Evolutionary conservation across 2,888 invertebrate species (phyloP).

Genomic region (Theodoxus fluviatilis): DNA sequence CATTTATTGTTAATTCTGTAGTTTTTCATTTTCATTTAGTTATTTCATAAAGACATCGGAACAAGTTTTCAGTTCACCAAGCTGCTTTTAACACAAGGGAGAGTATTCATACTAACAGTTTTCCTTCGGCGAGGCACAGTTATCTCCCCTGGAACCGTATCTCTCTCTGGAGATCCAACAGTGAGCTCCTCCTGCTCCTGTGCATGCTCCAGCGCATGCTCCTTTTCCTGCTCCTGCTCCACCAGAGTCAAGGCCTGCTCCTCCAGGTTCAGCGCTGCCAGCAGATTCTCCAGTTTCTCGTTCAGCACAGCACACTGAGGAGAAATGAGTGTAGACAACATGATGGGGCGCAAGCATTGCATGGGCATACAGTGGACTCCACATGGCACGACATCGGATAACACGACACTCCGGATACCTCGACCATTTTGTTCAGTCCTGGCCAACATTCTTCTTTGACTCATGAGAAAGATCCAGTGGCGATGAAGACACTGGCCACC

Average conservation of each 20-base stretch:
- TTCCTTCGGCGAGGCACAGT: conserved; percentile 36
- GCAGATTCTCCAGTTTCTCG: conserved; percentile 78
- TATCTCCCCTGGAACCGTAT: conserved; percentile 42
- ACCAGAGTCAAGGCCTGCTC: conserved; percentile 66
- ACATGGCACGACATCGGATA: no score
- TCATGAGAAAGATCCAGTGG: no score
- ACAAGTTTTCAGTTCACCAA: conserved; percentile 33
- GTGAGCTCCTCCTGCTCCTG: conserved; percentile 24
- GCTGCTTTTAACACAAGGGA: conserved; percentile 41
- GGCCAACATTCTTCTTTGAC: no score
- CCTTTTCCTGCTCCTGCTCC: conserved; percentile 1
- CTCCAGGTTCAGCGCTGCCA: conserved; percentile 78
- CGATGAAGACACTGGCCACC: no score
- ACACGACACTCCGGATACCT: no score
- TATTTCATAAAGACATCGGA: neutral
- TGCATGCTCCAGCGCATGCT: neutral
- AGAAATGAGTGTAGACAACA: neutral
- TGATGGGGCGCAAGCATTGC: neutral
- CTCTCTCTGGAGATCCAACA: conserved; percentile 35
- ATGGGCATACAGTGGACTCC: no score
- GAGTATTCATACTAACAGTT: no score
- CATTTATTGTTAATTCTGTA: no score
- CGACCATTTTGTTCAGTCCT: no score
- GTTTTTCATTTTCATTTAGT: no score
- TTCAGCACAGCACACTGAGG: conserved; percentile 76